Evolutionary conservation across 2,888 invertebrate genomes (phyloP), one percentile per base, ranked within the genome.

Genomic region (Drosophila pseudotakahashii): DNA sequence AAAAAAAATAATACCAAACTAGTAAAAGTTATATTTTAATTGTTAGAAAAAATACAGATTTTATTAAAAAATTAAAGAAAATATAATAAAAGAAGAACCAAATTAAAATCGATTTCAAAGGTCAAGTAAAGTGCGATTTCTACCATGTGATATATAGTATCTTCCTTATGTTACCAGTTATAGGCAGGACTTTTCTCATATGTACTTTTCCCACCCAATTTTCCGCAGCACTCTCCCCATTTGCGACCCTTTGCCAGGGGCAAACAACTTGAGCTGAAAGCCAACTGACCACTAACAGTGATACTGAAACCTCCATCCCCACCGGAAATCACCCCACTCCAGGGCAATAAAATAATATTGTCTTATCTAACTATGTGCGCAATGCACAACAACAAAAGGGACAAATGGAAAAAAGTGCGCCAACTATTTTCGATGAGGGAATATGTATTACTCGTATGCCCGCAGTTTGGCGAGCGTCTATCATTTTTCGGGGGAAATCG

Each of bases 341-440:
- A 11, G 47, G 58, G 66, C 86, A 86, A 83, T 86, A 86, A 79
- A 82, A 86, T 86, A 82, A 82, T 82, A 83, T 83, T 86, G 86
- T 81, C 73, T 81, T 82, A 79, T 85, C 75, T 76, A 78, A 82
- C 81, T 80, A 80, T 73, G 73, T 73, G 73, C 59, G 73, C 73
- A 73, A 61, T 73, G 73, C 73, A 67, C 68, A 68, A 58, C 61
- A 68, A 61, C 47, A 73, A 57, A 57, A 73, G 19, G 55, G 45
- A 50, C 37, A 66, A 59, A 51, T 48, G 61, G 51, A 63, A 53
- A 47, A 62, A 63, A 70, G 69, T 59, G 47, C 67, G 75, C 75
- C 70, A 78, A 75, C 61, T 70, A 71, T 71, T 63, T 55, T 59
- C 59, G 62, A 62, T 59, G 62, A 48, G 62, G 60, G 60, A 62